phyloP scores from a whole-genome alignment of 2,888 invertebrate species.

The Neoitamus cyanurus region DNA sequence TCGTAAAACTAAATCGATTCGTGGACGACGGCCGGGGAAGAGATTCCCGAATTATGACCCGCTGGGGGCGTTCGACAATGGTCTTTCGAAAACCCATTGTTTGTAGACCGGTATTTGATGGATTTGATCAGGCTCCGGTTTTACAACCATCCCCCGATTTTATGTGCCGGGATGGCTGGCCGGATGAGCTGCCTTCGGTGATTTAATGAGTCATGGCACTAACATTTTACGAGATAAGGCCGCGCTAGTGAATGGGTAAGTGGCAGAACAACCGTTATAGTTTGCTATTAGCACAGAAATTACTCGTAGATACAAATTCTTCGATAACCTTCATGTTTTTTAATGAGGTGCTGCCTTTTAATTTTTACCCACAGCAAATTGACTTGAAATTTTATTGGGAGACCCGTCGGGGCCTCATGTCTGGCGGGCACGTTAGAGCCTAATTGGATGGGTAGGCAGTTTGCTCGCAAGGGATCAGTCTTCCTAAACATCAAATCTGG shows the following conservation, averaged over 20 bases:
- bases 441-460: neutral
- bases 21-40: neutral
- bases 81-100: neutral
- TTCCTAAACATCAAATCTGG: neutral
- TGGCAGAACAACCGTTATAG: neutral
- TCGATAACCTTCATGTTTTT: neutral
- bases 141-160: neutral
- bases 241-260: neutral
- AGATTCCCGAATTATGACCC: neutral
- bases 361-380: neutral
- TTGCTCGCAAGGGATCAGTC: neutral
- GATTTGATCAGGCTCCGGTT: neutral
- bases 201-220: neutral
- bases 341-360: neutral
- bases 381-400: neutral
- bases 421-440: neutral
- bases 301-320: neutral
- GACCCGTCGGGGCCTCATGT: neutral
- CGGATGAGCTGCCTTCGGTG: neutral
- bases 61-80: neutral
- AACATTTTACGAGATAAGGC: neutral
- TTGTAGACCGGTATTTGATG: neutral
- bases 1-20: conserved; percentile 32
- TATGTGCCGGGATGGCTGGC: neutral
- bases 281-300: neutral